phyloP scores from a whole-genome alignment of 2,888 invertebrate genomes.

The Timema cristinae region DNA sequence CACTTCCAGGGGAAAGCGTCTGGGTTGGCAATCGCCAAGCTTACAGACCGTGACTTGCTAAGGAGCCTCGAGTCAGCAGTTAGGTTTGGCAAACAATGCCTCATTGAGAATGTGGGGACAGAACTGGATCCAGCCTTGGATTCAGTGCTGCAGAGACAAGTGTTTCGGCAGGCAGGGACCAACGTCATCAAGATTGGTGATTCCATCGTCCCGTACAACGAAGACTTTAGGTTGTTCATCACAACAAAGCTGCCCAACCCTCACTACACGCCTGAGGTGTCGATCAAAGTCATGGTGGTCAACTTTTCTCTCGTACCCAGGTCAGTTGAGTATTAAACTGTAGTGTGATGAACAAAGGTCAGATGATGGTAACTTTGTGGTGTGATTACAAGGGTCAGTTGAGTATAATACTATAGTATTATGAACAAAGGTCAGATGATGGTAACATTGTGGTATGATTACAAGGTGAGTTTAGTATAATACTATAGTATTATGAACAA shows the following conservation, averaged over 20 bases:
- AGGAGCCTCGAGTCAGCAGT: constrained; percentile 56
- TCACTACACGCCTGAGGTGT: constrained; percentile 81
- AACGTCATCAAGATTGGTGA: constrained; percentile 80
- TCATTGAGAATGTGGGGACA: constrained; percentile 81
- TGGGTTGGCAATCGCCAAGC: constrained; percentile 65
- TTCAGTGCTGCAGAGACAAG: constrained; percentile 72
- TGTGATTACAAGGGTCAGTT: no score
- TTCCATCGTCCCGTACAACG: constrained; percentile 71
- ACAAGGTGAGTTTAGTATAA: no score
- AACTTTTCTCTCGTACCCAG: constrained; percentile 85
- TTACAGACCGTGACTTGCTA: constrained; percentile 67
- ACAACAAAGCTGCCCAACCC: constrained; percentile 88
- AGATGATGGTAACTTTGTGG: no score
- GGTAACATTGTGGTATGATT: no score
- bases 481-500: no score
- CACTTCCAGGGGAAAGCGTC: constrained; percentile 59
- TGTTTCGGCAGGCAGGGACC: constrained; percentile 70
- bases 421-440: no score
- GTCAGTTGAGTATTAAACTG: constrained; percentile 52
- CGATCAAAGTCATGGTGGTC: constrained; percentile 79
- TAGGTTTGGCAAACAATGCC: constrained; percentile 67
- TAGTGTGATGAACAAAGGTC: no score
- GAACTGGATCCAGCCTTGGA: constrained; percentile 84
- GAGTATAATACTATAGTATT: no score
- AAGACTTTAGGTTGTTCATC: constrained; percentile 76